A percentile compares a stretch with the other conserved stretches of the same genome.
These are phyloP conservation scores for Diceros bicornis DNA, from an alignment of 2,797 vertebrate species.

Conservation along the genomic window DNA sequence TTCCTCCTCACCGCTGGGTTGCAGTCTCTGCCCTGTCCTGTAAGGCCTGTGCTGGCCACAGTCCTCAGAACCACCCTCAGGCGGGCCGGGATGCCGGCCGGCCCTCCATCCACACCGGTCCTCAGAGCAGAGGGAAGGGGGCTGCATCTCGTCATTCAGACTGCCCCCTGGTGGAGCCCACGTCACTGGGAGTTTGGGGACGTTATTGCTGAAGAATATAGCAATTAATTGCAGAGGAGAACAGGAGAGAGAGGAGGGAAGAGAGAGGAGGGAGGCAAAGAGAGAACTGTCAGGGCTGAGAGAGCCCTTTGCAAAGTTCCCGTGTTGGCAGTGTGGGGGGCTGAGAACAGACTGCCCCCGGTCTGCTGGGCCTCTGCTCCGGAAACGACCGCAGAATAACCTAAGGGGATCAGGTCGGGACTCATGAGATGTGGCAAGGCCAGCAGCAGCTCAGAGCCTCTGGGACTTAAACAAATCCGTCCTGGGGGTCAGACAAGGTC, in stretches of 20 bases:
- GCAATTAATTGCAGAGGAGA: not conserved
- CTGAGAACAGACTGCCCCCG: no score
- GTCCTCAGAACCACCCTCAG: not conserved
- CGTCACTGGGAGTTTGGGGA: rapidly evolving
- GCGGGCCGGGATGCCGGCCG: not conserved
- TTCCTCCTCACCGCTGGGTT: rapidly evolving
- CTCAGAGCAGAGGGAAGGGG: not conserved
- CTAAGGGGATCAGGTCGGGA: not conserved
- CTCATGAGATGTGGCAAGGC: no score
- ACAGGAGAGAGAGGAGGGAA: not conserved
- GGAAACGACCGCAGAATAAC: not conserved
- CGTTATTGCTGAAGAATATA: no score
- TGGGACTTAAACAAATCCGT: not conserved
- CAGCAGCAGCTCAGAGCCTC: not conserved
- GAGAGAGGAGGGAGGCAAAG: no score
- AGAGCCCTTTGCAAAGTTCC: not conserved
- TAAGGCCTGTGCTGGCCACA: not conserved
- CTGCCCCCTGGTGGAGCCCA: conserved; percentile 68
- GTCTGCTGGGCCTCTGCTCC: not conserved
- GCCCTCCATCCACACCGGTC: not conserved
- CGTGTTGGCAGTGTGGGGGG: not conserved
- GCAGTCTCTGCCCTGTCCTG: not conserved
- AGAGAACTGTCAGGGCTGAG: not conserved
- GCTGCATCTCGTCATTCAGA: not conserved
- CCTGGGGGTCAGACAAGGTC: not conserved